Evolutionary conservation across 2,888 invertebrate genomes (phyloP).

Genomic region (Morpho achilles): DNA sequence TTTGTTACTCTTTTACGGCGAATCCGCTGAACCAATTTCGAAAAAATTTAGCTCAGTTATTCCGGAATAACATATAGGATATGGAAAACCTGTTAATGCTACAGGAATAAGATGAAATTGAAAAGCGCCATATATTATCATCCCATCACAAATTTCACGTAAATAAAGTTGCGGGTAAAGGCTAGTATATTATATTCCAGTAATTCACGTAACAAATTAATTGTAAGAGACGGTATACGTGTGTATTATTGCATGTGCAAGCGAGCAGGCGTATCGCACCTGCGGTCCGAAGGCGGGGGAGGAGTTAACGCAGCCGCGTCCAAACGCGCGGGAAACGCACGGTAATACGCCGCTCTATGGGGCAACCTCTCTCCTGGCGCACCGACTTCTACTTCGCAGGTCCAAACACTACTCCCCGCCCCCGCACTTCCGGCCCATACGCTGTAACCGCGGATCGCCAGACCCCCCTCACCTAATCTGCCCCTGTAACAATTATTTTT

Average conservation of each 20-base stretch:
- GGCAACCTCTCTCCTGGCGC: constrained; percentile 89
- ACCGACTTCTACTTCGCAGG: constrained; percentile 89
- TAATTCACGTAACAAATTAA: no score
- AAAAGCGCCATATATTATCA: no score
- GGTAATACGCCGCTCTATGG: constrained; percentile 84
- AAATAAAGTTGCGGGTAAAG: no score
- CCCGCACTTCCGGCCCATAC: constrained; percentile 77
- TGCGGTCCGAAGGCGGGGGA: constrained; percentile 60
- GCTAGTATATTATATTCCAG: no score
- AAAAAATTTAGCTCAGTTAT: no score
- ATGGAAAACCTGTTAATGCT: no score
- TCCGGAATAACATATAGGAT: no score
- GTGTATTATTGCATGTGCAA: constrained; percentile 5
- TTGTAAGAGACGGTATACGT: neutral
- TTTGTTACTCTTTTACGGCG: no score
- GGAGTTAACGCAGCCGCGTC: constrained; percentile 78
- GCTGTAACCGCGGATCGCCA: constrained; percentile 64
- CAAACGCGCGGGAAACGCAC: constrained; percentile 93
- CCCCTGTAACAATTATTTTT: constrained; percentile 52
- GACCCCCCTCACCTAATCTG: constrained; percentile 64
- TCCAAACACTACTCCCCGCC: constrained; percentile 27
- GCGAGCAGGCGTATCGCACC: constrained; percentile 45
- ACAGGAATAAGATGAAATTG: no score
- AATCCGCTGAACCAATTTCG: no score
- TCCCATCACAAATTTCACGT: no score